Percentiles rank a stretch among this genome's conserved stretches.
Evolutionary conservation across 2,888 invertebrate genomes (phyloP).

Genomic region (Andrena flavipes): DNA sequence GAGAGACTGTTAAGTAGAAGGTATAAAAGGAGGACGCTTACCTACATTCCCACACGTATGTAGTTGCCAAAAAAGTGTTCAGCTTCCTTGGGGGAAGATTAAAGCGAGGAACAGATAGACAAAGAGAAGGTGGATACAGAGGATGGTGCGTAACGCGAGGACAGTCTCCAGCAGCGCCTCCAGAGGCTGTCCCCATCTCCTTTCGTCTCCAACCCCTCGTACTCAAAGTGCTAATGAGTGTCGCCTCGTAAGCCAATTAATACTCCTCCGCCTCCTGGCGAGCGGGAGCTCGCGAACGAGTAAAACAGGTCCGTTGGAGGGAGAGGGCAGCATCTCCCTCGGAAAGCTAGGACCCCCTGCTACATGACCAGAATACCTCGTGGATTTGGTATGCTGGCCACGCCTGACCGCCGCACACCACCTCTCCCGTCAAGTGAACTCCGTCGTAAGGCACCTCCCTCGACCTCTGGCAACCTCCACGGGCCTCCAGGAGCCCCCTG

Average conservation of each 20-base stretch:
- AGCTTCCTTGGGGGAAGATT: conserved; percentile 36
- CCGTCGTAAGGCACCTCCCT: conserved; percentile 69
- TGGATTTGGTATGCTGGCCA: conserved; percentile 84
- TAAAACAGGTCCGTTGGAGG: conserved; percentile 52
- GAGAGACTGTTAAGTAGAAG: background rate
- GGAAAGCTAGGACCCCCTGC: conserved; percentile 73
- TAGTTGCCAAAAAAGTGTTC: conserved; percentile 20
- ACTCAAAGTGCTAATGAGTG: conserved; percentile 85
- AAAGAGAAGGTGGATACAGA: conserved; percentile 40
- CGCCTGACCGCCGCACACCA: conserved; percentile 81
- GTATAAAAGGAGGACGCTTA: background rate
- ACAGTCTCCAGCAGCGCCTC: conserved; percentile 68
- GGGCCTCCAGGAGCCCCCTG: conserved; percentile 42
- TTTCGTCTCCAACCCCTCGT: conserved; percentile 74
- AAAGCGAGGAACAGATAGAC: conserved; percentile 38
- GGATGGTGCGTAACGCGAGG: conserved; percentile 67
- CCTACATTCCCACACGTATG: conserved; percentile 21
- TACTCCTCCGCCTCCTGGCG: conserved; percentile 74
- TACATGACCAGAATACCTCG: conserved; percentile 84
- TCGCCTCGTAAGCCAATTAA: conserved; percentile 85
- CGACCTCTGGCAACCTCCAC: conserved; percentile 41
- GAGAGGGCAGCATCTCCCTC: conserved; percentile 62
- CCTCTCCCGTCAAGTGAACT: conserved; percentile 79
- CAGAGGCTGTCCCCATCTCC: conserved; percentile 68
- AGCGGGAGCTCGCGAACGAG: conserved; percentile 67